Conservation (phyloP, 2,113 vertebrate genomes). For the human (Homo sapiens) region DNA sequence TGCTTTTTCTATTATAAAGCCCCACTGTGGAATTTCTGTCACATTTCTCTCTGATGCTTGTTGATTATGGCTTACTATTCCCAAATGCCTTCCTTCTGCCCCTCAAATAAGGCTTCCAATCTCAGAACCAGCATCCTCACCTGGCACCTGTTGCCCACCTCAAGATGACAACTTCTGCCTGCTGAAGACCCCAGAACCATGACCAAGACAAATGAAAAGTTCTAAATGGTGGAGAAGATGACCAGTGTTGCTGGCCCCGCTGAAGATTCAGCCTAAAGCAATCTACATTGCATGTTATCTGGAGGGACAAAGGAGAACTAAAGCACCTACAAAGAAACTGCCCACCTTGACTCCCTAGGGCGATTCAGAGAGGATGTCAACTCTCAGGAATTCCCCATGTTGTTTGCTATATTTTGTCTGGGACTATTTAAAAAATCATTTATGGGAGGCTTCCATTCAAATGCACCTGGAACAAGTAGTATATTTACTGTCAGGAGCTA, state of each 20-base stretch:
- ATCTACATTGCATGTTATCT: neutral
- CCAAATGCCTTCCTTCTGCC: neutral
- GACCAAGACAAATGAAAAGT: constrained; percentile 49
- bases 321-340: neutral
- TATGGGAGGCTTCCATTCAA: neutral
- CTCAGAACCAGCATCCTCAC: constrained; percentile 14
- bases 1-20: neutral
- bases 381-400: neutral
- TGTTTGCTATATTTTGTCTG: neutral
- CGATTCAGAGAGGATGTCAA: neutral
- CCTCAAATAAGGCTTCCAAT: neutral
- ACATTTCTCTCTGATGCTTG: neutral
- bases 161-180: constrained; percentile 42
- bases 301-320: neutral
- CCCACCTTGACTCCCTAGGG: neutral
- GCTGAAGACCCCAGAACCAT: neutral
- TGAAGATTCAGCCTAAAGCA: neutral
- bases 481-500: neutral
- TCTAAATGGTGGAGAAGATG: constrained; percentile 52
- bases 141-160: neutral
- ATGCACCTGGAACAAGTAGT: neutral
- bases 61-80: neutral
- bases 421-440: neutral
- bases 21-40: neutral
- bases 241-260: neutral